Evolutionary conservation across 2,888 invertebrate genomes (phyloP), one percentile per base, ranked within the genome.

Genomic region (Choreutis nemorana): DNA sequence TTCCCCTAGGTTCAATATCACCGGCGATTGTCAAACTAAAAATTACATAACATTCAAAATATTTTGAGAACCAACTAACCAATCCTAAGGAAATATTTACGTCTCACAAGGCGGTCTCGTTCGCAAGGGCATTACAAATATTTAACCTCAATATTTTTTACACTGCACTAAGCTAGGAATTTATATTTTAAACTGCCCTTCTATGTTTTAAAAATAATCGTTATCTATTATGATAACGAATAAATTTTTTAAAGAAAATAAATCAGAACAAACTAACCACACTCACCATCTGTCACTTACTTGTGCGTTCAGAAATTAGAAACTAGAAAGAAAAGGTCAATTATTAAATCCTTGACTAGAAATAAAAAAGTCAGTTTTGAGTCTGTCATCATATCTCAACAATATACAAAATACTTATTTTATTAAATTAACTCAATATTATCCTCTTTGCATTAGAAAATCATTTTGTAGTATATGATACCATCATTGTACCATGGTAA

Each of bases 1-100:
- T 80, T 85, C 33, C 36, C 46, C 42, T 45, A 37, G 42, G 45
- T 53, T 48, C 45, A 52, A 47, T 53, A 55, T 48, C 52, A 8
- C 10, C 4, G 10, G n/a, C n/a, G 9, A 23, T 10, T 9, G 10
- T 23, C 5, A 48, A 55, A 60, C 48, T 45, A 50, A 35, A 54
- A 52, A 61, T 78, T 77, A 77, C 70, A 77, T 77, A 77, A 77
- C 72, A 63, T 60, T 55, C 55, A 68, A 52, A 60, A 56, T 55
- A 58, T 55, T 56, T 48, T 59, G 55, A 56, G 52, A 53, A 50
- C 55, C 51, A 48, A 48, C 53, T 59, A 61, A 58, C 53, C 44
- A 52, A 54, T 58, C 62, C 53, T 45, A 48, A 45, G 48, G 44
- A 44, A 8, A 23, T 12, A 6, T 14, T 14, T 26, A 6, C n/a